Evolutionary conservation across 1,140 invertebrate genomes (phyloP), one percentile per base, ranked within the genome.

Genomic region (Zaprionus capensis): DNA sequence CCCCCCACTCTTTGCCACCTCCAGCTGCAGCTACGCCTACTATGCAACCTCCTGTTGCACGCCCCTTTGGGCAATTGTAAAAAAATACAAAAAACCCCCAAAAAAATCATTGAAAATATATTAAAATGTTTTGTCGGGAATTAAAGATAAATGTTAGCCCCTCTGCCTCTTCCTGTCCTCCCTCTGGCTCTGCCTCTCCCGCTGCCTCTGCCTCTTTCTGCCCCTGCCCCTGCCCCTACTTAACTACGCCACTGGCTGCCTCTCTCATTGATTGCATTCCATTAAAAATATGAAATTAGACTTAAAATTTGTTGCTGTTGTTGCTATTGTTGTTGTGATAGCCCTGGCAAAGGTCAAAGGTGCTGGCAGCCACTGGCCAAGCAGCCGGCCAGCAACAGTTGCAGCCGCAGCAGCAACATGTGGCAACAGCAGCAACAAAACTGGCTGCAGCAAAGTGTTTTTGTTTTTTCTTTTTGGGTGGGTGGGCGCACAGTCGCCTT

Each of bases 291-390:
- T 75, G 72, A 70, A 75, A 70, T 75, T 70, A 70, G 72, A 58
- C 58, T 24, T 63, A 71, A 64, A 71, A 65, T 64, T 71, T 76
- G 56, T 38, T 56, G 31, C 14, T 28, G 36, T 15, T 36, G 49
- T 38, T 63, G 62, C 11, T 49, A 62, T 61, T 64, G 64, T 76
- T 80, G 62, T 66, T 66, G 61, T 38, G 51, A 55, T 28, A 46
- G 15, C 76, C 9, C 46, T 67, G 57, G 24, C 71, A 87, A 88
- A 87, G 83, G 84, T 87, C 84, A 87, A 81, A 87, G 83, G 81
- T 88, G 84, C 49, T 36, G 62, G 65, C 78, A 67, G 76, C 74
- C 74, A 72, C 74, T 71, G 68, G 68, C 69, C 74, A 76, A 59
- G 73, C 75, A 72, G 74, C 74, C 69, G 56, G 46, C 46, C 46